Evolutionary conservation across 2,797 vertebrate genomes (phyloP).

Genomic region (Emys orbicularis): DNA sequence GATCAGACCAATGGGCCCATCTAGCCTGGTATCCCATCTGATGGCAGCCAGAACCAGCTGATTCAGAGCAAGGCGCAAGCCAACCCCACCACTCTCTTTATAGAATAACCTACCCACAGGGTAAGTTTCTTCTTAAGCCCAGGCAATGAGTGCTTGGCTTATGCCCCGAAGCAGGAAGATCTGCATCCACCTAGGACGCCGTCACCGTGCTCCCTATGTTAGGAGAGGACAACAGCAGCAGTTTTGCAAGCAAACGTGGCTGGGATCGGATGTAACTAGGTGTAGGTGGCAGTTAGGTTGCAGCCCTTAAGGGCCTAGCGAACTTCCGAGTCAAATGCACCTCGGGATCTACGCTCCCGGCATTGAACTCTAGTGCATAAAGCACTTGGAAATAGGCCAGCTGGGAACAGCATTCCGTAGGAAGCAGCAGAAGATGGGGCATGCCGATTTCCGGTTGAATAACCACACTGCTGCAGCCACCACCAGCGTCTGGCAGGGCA

Average conservation of each 20-base stretch:
- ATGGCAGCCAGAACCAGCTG: not conserved
- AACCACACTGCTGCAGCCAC: not conserved
- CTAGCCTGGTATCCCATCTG: not conserved
- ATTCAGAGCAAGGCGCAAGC: not conserved
- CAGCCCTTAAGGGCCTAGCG: not conserved
- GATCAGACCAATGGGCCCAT: not conserved
- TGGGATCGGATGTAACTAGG: not conserved
- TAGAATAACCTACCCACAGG: no score
- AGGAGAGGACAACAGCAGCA: not conserved
- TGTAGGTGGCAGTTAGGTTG: not conserved
- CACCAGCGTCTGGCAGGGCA: not conserved
- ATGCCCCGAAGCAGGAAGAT: not conserved
- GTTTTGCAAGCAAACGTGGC: not conserved
- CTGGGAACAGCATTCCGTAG: not conserved
- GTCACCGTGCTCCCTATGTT: not conserved
- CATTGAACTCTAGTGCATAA: not conserved
- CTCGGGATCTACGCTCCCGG: not conserved
- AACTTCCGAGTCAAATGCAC: not conserved
- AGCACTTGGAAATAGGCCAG: not conserved
- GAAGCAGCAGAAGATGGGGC: not conserved
- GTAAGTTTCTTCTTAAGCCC: not conserved
- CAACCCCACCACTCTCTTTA: not conserved
- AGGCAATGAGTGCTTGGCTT: not conserved
- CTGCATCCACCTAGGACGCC: not conserved
- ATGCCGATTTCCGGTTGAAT: not conserved